These are phyloP conservation scores for Isichthys henryi DNA, from an alignment of 2,113 vertebrate species.

Conservation along the genomic window DNA sequence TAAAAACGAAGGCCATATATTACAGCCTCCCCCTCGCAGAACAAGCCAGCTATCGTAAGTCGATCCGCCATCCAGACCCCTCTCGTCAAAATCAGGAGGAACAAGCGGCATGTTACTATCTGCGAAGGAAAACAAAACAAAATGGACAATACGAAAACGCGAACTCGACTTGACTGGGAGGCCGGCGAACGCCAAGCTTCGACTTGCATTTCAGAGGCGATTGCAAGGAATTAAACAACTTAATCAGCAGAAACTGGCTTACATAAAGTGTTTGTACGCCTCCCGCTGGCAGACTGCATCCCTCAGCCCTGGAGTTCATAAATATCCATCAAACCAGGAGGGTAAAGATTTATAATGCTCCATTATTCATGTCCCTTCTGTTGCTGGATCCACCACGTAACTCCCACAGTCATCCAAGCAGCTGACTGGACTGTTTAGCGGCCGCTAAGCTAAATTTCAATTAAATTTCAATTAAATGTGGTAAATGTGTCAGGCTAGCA, in stretches of 20 bases:
- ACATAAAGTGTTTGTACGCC: background rate
- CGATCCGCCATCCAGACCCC: background rate
- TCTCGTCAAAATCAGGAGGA: background rate
- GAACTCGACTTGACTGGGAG: background rate
- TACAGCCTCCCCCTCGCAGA: background rate
- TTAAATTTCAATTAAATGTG: conserved; percentile 5
- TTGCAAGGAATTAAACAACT: background rate
- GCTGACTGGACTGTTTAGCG: background rate
- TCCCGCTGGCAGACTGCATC: background rate
- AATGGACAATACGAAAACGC: background rate
- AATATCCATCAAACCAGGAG: background rate
- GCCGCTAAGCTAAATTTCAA: background rate
- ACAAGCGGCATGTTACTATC: background rate
- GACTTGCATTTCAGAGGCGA: background rate
- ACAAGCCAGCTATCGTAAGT: background rate
- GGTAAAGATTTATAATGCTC: too few relatives aligned
- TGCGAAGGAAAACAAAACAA: background rate
- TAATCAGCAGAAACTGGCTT: conserved; percentile 2
- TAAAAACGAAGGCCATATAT: background rate
- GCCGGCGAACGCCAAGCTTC: background rate
- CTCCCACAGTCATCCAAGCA: background rate
- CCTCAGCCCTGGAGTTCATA: background rate
- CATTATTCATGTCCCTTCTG: background rate
- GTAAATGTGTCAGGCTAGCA: background rate
- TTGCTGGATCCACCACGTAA: background rate